These are phyloP conservation scores for Ceyx melanurus DNA, from an alignment of 2,113 vertebrate genomes.

Conservation along the genomic window DNA sequence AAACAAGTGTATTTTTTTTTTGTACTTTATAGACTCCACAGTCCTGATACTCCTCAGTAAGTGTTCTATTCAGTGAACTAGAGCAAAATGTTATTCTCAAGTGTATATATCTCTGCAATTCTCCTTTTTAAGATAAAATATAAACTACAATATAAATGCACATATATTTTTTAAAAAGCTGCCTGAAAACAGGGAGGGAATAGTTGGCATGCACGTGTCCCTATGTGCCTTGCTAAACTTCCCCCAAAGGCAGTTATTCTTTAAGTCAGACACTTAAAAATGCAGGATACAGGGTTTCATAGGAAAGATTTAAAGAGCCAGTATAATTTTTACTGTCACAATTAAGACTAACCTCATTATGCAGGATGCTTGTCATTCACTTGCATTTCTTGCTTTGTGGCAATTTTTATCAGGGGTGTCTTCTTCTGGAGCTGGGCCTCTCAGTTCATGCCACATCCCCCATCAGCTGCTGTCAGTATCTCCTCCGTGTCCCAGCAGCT, in stretches of 20 bases:
- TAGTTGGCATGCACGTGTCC: neutral
- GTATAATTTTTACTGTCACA: rapidly evolving
- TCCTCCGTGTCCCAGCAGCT: rapidly evolving
- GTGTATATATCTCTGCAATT: neutral
- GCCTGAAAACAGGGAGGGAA: neutral
- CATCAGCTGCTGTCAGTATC: neutral
- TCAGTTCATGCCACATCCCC: neutral
- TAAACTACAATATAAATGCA: neutral
- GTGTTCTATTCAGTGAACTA: neutral
- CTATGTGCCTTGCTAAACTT: neutral
- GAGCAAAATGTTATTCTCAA: neutral
- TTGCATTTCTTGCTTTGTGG: neutral
- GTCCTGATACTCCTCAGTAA: neutral
- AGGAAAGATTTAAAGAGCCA: neutral
- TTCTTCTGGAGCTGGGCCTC: neutral
- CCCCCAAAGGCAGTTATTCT: neutral
- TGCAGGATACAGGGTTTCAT: neutral
- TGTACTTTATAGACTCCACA: neutral
- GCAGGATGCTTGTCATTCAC: rapidly evolving
- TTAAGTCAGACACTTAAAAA: neutral
- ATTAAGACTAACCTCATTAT: neutral
- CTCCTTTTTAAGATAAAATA: neutral
- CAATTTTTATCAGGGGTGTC: too few relatives aligned
- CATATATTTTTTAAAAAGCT: neutral
- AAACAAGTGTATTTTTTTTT: neutral